Conservation (phyloP, 2,888 invertebrate genomes). For the Cremastinae sp. region DNA sequence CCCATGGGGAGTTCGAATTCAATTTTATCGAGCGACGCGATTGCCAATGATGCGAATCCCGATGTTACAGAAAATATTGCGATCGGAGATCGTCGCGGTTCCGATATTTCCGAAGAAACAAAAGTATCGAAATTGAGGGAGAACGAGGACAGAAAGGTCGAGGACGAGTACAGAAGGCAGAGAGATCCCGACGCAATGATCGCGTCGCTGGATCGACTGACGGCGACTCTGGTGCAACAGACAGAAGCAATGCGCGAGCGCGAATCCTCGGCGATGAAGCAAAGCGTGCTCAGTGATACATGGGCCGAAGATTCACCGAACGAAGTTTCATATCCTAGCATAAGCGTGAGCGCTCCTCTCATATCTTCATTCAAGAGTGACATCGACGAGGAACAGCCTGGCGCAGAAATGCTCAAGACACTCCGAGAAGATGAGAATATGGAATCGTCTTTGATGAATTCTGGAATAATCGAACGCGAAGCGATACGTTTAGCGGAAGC, state of each 20-base stretch:
- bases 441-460: constrained; percentile 84
- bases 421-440: constrained; percentile 65
- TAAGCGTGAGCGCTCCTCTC: constrained; percentile 88
- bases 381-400: constrained; percentile 72
- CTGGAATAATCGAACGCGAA: constrained; percentile 88
- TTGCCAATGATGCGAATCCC: background rate
- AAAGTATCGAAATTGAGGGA: background rate
- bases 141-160: constrained; percentile 58
- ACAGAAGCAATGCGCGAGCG: constrained; percentile 83
- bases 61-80: background rate
- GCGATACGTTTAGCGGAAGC: constrained; percentile 86
- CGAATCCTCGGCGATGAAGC: constrained; percentile 76
- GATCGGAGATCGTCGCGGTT: background rate
- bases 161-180: constrained; percentile 80
- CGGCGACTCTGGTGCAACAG: constrained; percentile 85
- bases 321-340: constrained; percentile 90
- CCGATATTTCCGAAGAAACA: constrained; percentile 8
- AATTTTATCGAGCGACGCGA: background rate
- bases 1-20: constrained; percentile 27
- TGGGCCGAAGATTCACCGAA: constrained; percentile 92
- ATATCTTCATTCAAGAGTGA: constrained; percentile 86
- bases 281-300: constrained; percentile 83
- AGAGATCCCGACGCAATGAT: constrained; percentile 86
- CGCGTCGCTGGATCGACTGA: constrained; percentile 85
- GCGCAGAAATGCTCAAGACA: constrained; percentile 59